Evolutionary conservation across 1,140 invertebrate species (phyloP).

Genomic region (Leptinotarsa texana): DNA sequence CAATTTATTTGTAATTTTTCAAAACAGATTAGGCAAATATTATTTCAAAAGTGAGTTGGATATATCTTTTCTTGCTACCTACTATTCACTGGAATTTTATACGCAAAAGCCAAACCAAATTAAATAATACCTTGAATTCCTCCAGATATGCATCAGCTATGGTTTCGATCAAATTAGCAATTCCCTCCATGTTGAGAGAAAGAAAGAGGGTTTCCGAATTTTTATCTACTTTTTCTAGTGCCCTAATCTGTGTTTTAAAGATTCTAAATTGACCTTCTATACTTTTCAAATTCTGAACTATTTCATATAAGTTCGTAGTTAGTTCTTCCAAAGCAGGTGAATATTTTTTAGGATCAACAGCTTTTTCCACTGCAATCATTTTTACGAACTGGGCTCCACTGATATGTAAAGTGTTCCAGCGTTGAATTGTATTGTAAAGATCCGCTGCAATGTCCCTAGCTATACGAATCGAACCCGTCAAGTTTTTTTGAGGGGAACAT

Average conservation of each 20-base stretch:
- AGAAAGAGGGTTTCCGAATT: conserved; percentile 38
- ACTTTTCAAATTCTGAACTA: conserved; percentile 37
- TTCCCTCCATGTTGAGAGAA: conserved; percentile 35
- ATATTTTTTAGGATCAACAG: conserved; percentile 37
- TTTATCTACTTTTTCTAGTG: conserved; percentile 46
- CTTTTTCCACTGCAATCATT: conserved; percentile 45
- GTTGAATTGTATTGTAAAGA: conserved; percentile 53
- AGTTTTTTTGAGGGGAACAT: conserved; percentile 46
- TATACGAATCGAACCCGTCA: conserved; percentile 50
- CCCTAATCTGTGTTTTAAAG: conserved; percentile 40
- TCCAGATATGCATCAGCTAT: conserved; percentile 45
- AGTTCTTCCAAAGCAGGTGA: conserved; percentile 43
- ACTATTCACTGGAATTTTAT: not conserved
- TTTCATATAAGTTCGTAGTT: conserved; percentile 37
- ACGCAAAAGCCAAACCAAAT: not conserved
- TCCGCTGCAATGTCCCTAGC: conserved; percentile 50
- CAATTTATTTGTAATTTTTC: too few relatives aligned
- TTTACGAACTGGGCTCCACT: conserved; percentile 47
- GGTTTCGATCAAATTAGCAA: conserved; percentile 33
- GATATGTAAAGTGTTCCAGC: conserved; percentile 52
- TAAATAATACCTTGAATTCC: conserved; percentile 47
- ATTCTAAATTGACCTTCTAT: conserved; percentile 27
- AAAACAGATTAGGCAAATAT: too few relatives aligned
- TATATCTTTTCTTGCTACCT: too few relatives aligned
- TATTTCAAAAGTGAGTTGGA: too few relatives aligned